Evolutionary conservation across 2,888 invertebrate genomes (phyloP), one percentile per base, ranked within the genome.

Genomic region (Creontiades dilutus): DNA sequence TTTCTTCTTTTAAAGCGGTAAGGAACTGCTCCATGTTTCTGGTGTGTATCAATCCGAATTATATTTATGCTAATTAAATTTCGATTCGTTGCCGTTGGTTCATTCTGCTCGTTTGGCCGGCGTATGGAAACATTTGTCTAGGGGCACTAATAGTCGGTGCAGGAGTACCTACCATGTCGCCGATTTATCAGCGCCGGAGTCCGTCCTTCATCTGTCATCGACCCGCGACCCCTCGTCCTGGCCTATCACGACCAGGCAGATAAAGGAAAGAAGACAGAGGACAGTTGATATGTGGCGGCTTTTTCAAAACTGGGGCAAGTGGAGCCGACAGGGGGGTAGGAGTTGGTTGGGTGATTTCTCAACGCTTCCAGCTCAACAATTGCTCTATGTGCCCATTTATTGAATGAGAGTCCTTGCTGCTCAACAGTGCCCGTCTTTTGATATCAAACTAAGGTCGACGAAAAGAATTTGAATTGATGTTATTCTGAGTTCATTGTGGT

Each of bases 381-480:
- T n/a, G n/a, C n/a, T 46, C 80, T 80, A 48, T 28, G 52, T 52
- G 23, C 55, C 27, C 55, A 11, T 82, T 52, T 82, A 52, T 82
- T 82, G 19, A 82, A 82, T 82, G 19, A 82, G 48, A 52, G 82
- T 82, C 82, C 82, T 82, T 82, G 82, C 55, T 14, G 5, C 55
- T 48, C 27, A 28, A 47, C 52, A 82, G 82, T 23, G 48, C 52
- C 16, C 47, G 46, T 48, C 48, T 80, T 48, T 80, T 47, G 46
- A 47, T 28, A 46, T 46, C 80, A 48, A 47, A 47, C 80, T 47
- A 47, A 47, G 46, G 46, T 46, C 80, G 48, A 80, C 19, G 80
- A 46, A 80, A 46, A 37, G 46, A 46, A 80, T 46, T 47, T 80
- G 80, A 80, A 80, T 46, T 80, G 46, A 80, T 47, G 27, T 27